Evolutionary conservation across 2,888 invertebrate genomes (phyloP).

Genomic region (Arenicola marina): DNA sequence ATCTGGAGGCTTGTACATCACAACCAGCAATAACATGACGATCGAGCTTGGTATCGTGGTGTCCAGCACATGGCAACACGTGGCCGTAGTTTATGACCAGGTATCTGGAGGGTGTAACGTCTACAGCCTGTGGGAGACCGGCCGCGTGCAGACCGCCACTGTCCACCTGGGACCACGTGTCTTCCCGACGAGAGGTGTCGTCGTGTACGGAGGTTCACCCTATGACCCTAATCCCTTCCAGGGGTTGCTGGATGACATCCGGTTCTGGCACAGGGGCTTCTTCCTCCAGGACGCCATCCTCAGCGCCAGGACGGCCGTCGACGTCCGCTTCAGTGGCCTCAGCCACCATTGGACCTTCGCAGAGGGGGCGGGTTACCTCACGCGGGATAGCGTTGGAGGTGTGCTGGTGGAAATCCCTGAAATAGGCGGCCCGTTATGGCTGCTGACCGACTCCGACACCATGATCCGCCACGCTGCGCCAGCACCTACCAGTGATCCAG

Average conservation of each 20-base stretch:
- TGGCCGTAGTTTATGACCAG: neutral
- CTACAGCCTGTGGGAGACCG: neutral
- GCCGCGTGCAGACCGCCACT: neutral
- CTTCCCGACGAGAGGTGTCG: constrained; percentile 1
- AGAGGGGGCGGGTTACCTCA: constrained; percentile 18
- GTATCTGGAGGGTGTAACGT: neutral
- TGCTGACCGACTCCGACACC: neutral
- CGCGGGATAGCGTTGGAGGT: neutral
- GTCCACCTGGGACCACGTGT: neutral
- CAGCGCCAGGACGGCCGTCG: neutral
- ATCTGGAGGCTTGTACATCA: neutral
- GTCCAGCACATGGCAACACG: neutral
- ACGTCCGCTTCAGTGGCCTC: constrained; percentile 11
- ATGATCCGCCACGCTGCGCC: neutral
- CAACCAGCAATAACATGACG: neutral
- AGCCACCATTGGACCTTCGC: constrained; percentile 26
- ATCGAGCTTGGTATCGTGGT: neutral
- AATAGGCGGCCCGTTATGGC: neutral
- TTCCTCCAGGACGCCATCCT: constrained; percentile 26
- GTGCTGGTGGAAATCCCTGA: neutral
- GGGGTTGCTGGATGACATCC: constrained; percentile 32
- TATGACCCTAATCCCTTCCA: constrained; percentile 7
- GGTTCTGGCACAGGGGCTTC: constrained; percentile 35
- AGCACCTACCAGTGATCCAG: neutral
- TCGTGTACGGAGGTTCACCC: neutral